Conservation (phyloP, 2,888 invertebrate species). For the Cerastis leucographa region DNA sequence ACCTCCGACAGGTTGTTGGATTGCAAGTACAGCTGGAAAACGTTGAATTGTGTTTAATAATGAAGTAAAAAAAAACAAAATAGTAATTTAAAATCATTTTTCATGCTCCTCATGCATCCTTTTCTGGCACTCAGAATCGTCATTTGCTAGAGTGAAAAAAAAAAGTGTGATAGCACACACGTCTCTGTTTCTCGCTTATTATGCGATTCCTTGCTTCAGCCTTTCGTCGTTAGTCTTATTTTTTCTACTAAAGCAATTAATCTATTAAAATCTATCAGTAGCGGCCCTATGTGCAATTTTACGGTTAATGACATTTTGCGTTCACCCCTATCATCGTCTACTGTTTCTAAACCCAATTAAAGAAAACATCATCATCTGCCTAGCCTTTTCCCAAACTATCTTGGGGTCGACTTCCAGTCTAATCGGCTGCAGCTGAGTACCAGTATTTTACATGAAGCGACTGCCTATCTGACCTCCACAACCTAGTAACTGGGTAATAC, state of each 20-base stretch:
- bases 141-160: background rate
- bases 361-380: no score
- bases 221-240: no score
- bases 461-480: no score
- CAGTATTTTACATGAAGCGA: no score
- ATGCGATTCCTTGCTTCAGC: no score
- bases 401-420: no score
- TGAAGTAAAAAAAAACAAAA: no score
- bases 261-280: background rate
- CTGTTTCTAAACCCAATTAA: background rate
- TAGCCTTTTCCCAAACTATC: no score
- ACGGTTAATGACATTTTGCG: background rate
- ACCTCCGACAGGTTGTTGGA: slow-evolving; percentile 93
- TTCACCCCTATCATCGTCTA: background rate
- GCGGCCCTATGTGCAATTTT: background rate
- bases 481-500: no score
- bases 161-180: background rate
- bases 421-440: no score
- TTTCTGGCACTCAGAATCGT: background rate
- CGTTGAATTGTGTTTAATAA: background rate
- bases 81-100: background rate
- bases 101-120: background rate
- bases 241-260: background rate
- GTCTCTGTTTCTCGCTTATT: no score
- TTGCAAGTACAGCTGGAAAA: slow-evolving; percentile 92